Conservation (phyloP, 2,797 vertebrate species). For the Gallinago nigripennis region DNA sequence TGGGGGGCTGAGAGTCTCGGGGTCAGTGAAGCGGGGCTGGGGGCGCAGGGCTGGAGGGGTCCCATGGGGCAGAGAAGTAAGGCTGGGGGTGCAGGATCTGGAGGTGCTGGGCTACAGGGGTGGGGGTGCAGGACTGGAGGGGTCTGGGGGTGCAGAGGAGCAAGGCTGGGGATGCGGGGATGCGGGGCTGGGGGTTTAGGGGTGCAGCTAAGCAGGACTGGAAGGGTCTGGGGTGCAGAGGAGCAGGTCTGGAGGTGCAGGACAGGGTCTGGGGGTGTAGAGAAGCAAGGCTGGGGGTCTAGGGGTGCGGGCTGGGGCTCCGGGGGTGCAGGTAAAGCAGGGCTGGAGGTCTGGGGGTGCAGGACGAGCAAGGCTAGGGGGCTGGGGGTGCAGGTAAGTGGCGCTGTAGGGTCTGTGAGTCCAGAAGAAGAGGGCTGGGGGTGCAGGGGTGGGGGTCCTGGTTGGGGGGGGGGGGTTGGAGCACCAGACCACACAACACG, state of each 20-base stretch:
- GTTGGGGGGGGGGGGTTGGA: not conserved
- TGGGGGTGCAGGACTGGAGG: too few relatives aligned
- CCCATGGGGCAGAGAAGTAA: not conserved
- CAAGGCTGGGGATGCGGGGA: too few relatives aligned
- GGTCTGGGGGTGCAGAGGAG: too few relatives aligned
- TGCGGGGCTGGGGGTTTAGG: not conserved
- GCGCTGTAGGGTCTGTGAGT: too few relatives aligned
- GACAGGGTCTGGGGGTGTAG: not conserved
- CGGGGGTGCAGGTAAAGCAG: not conserved
- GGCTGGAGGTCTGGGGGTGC: constrained; percentile 46
- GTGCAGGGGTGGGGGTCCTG: not conserved
- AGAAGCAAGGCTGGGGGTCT: not conserved
- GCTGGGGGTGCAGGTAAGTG: too few relatives aligned
- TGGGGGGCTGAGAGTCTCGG: too few relatives aligned
- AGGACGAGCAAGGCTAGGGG: not conserved
- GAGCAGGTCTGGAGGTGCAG: too few relatives aligned
- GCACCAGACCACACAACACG: not conserved
- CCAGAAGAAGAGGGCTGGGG: too few relatives aligned
- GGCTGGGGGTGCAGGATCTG: too few relatives aligned
- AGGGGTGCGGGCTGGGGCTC: not conserved
- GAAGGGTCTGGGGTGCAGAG: too few relatives aligned
- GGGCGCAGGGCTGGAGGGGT: not conserved
- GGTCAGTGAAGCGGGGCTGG: not conserved
- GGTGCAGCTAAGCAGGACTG: not conserved
- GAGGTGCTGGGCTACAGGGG: too few relatives aligned